phyloP scores from a whole-genome alignment of 2,888 invertebrate genomes.

The Sisyra nigra region DNA sequence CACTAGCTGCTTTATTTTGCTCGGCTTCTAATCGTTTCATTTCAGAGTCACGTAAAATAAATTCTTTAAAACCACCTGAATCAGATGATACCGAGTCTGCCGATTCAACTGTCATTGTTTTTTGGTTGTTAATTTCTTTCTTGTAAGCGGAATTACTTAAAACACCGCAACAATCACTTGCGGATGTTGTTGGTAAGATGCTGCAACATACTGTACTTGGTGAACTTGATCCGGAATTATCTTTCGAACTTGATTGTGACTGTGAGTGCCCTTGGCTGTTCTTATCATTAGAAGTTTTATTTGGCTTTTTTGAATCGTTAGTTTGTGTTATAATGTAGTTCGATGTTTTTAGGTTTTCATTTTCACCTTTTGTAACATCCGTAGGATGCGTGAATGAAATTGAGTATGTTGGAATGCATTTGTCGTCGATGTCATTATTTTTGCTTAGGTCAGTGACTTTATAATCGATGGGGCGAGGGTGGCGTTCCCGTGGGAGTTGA shows the following conservation, averaged over 20 bases:
- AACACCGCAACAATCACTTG: slow-evolving; percentile 29
- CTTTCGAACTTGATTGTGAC: slow-evolving; percentile 7
- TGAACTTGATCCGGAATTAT: slow-evolving; percentile 20
- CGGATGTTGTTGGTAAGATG: slow-evolving; percentile 24
- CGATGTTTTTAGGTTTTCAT: neutral
- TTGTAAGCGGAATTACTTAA: slow-evolving; percentile 21
- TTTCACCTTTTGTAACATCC: neutral
- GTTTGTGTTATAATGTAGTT: neutral
- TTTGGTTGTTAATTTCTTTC: slow-evolving; percentile 22
- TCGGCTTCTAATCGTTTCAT: slow-evolving; percentile 8
- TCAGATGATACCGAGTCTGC: slow-evolving; percentile 28
- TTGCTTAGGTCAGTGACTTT: no score
- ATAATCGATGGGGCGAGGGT: no score
- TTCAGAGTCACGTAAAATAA: slow-evolving; percentile 21
- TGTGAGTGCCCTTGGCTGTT: neutral
- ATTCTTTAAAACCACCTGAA: slow-evolving; percentile 30
- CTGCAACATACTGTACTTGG: slow-evolving; percentile 30
- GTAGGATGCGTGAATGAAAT: slow-evolving; percentile 1
- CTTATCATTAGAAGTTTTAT: neutral
- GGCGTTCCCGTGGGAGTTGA: no score
- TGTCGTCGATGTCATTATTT: neutral
- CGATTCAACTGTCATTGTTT: slow-evolving; percentile 24
- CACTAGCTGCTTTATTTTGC: slow-evolving; percentile 1
- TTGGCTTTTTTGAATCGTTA: neutral
- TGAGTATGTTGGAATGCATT: slow-evolving; percentile 1